phyloP scores from a whole-genome alignment of 2,113 vertebrate species.

The Grallaria varia region DNA sequence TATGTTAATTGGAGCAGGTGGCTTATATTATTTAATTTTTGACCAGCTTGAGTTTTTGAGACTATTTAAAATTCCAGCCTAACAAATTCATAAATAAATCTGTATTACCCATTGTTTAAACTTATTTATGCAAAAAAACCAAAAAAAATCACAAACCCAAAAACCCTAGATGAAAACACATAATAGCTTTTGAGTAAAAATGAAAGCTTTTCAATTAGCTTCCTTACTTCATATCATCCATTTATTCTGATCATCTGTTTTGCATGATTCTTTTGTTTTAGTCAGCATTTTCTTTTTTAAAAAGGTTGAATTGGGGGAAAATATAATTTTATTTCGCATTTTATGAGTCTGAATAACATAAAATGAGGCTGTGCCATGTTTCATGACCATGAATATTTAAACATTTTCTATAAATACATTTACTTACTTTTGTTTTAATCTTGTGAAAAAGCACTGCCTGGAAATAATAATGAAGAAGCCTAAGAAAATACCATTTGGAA shows the following conservation, averaged over 20 bases:
- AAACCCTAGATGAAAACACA: neutral
- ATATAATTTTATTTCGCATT: constrained; percentile 21
- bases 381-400: constrained; percentile 12
- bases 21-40: neutral
- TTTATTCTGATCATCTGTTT: constrained; percentile 26
- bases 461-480: neutral
- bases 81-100: constrained; percentile 33
- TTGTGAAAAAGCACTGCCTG: neutral
- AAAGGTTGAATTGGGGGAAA: constrained; percentile 10
- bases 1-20: constrained; percentile 27
- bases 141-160: neutral
- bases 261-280: constrained; percentile 19
- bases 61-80: constrained; percentile 9
- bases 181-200: constrained; percentile 1
- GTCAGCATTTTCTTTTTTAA: constrained; percentile 40
- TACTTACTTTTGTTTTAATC: neutral
- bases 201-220: constrained; percentile 13
- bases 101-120: constrained; percentile 14
- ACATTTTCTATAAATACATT: constrained; percentile 15
- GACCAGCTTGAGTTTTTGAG: neutral
- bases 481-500: neutral
- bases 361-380: constrained; percentile 34
- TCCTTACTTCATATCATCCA: constrained; percentile 1
- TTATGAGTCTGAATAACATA: constrained; percentile 5
- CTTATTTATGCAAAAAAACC: constrained; percentile 11